phyloP scores from a whole-genome alignment of 2,797 vertebrate genomes.

The Coregonus sp. region DNA sequence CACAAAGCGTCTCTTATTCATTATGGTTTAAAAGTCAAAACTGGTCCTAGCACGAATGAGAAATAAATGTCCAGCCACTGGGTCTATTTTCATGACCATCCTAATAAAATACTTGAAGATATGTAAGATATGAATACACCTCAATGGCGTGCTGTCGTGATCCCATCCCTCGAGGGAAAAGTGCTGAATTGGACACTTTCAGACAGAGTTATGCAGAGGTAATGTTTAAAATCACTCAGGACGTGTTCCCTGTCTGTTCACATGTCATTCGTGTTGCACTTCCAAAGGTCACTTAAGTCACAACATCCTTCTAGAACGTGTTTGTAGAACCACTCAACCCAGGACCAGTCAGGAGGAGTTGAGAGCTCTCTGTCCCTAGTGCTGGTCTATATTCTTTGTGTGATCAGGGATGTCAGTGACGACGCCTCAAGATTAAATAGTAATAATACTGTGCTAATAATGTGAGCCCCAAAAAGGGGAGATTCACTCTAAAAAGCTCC shows the following conservation, averaged over 20 bases:
- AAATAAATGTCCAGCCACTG: not conserved
- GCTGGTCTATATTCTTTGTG: slow-evolving; percentile 45
- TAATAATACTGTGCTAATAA: slow-evolving; percentile 62
- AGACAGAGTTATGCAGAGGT: slow-evolving; percentile 43
- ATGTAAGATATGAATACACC: slow-evolving; percentile 14
- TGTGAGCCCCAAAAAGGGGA: slow-evolving; percentile 49
- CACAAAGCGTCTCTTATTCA: not conserved
- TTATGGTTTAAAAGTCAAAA: not conserved
- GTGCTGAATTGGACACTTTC: slow-evolving; percentile 42
- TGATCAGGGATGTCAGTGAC: slow-evolving; percentile 46
- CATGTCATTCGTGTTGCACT: slow-evolving; percentile 58
- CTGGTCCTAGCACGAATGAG: not conserved
- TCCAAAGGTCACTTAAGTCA: slow-evolving; percentile 62
- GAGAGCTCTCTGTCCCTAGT: slow-evolving; percentile 70
- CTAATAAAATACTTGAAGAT: slow-evolving; percentile 21
- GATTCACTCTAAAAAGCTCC: slow-evolving; percentile 71
- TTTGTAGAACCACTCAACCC: slow-evolving; percentile 56
- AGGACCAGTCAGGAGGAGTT: slow-evolving; percentile 28
- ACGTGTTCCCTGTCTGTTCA: slow-evolving; percentile 49
- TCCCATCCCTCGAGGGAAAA: slow-evolving; percentile 41
- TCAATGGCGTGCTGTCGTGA: slow-evolving; percentile 15
- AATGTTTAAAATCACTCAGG: slow-evolving; percentile 38
- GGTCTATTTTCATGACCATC: slow-evolving; percentile 15
- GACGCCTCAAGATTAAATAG: slow-evolving; percentile 66
- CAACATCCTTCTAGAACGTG: slow-evolving; percentile 54